phyloP scores from a whole-genome alignment of 2,113 vertebrate species.

The Phocoena phocoena region DNA sequence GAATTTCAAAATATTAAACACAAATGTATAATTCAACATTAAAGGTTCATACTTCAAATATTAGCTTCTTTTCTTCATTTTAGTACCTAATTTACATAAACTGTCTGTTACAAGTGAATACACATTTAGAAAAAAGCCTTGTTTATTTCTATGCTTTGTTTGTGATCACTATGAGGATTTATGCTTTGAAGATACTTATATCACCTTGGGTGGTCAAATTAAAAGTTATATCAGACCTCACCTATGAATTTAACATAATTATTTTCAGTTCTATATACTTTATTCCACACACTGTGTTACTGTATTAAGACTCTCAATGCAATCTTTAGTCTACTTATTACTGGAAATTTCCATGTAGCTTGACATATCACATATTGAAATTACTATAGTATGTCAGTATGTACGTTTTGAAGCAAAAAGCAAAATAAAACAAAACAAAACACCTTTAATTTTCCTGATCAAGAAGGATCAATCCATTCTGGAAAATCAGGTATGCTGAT shows the following conservation, averaged over 20 bases:
- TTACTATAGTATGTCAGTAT: constrained; percentile 51
- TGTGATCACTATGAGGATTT: not conserved
- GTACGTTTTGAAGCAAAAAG: constrained; percentile 65
- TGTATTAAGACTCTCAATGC: constrained; percentile 63
- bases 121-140: not conserved
- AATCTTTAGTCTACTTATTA: constrained; percentile 75
- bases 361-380: constrained; percentile 77
- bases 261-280: constrained; percentile 57
- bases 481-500: constrained; percentile 63
- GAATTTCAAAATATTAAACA: not conserved
- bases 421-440: constrained; percentile 47
- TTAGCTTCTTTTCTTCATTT: not conserved
- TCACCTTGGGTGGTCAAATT: not conserved
- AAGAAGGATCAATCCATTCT: constrained; percentile 66
- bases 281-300: constrained; percentile 44
- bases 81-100: not conserved
- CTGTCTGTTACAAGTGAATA: not conserved
- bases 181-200: not conserved
- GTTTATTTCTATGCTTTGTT: not conserved
- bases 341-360: constrained; percentile 63
- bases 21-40: not conserved
- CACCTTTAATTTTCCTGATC: constrained; percentile 67
- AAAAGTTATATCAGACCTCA: not conserved
- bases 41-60: not conserved
- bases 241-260: not conserved